A percentile compares a stretch with the other conserved stretches of the same genome.
Evolutionary conservation across 1,140 invertebrate genomes (phyloP).

Genomic region (Liolophura sinensis): DNA sequence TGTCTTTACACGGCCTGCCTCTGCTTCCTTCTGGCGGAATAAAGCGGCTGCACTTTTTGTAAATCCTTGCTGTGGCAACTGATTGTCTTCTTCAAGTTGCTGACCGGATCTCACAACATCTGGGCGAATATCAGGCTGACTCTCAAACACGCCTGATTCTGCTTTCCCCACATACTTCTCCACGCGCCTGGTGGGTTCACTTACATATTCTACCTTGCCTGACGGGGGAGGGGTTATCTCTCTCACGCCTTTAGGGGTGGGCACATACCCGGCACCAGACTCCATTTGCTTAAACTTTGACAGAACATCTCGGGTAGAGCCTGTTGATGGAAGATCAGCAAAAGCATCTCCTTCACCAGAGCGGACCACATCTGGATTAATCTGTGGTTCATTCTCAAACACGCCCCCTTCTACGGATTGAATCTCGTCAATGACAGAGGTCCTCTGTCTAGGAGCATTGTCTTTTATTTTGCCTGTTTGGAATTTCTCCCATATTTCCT

Average conservation of each 20-base stretch:
- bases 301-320: constrained; percentile 36
- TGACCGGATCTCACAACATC: constrained; percentile 40
- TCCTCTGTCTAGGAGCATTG: neutral
- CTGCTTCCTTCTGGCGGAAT: constrained; percentile 38
- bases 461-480: constrained; percentile 1
- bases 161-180: constrained; percentile 37
- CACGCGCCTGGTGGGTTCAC: constrained; percentile 34
- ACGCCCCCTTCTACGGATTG: constrained; percentile 37
- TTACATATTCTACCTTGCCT: constrained; percentile 43
- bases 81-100: constrained; percentile 16
- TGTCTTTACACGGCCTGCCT: constrained; percentile 3
- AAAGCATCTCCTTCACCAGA: constrained; percentile 32
- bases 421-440: neutral
- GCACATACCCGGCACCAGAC: constrained; percentile 12
- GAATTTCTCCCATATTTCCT: neutral
- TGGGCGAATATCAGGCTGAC: constrained; percentile 27
- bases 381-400: constrained; percentile 43
- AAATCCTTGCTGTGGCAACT: constrained; percentile 43
- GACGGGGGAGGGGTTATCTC: constrained; percentile 30
- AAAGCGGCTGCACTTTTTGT: constrained; percentile 37
- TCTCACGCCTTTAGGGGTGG: constrained; percentile 16
- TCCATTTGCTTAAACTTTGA: constrained; percentile 33
- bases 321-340: constrained; percentile 39
- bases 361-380: constrained; percentile 34
- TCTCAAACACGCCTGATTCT: constrained; percentile 48